Evolutionary conservation across 2,113 vertebrate species (phyloP).

Genomic region (Atrichornis clamosus): DNA sequence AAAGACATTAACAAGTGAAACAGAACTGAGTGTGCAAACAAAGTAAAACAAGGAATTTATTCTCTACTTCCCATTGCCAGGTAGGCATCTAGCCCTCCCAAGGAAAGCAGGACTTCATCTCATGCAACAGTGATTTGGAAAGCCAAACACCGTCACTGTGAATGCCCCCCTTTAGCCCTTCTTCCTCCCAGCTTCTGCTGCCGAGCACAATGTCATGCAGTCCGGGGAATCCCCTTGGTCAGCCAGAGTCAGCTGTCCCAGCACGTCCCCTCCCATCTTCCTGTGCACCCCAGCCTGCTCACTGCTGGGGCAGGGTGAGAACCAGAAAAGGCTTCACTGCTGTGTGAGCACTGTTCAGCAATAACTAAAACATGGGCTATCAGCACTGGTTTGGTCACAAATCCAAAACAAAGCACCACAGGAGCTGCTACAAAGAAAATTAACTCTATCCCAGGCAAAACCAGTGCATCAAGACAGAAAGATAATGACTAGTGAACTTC

Average conservation of each 20-base stretch:
- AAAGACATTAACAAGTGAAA: neutral
- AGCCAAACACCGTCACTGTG: neutral
- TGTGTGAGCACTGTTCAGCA: neutral
- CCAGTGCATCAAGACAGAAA: neutral
- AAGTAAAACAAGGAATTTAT: neutral
- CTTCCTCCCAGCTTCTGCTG: neutral
- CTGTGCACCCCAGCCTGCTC: neutral
- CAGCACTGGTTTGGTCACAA: neutral
- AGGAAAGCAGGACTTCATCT: neutral
- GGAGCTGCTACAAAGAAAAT: neutral
- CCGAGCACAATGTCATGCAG: neutral
- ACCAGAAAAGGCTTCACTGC: neutral
- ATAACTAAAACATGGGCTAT: neutral
- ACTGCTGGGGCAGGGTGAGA: rapidly evolving
- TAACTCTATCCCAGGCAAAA: neutral
- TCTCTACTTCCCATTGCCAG: neutral
- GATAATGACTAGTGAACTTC: neutral
- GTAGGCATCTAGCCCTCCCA: neutral
- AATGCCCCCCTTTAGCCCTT: neutral
- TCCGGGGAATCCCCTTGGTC: neutral
- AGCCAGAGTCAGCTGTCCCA: neutral
- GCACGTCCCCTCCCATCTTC: neutral
- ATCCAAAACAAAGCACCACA: neutral
- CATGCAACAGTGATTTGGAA: neutral
- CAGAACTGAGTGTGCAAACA: neutral